Percentiles rank a stretch among this genome's conserved stretches.
These are phyloP conservation scores for Crepidodera aurea DNA, from an alignment of 2,888 invertebrate genomes.

Conservation along the genomic window DNA sequence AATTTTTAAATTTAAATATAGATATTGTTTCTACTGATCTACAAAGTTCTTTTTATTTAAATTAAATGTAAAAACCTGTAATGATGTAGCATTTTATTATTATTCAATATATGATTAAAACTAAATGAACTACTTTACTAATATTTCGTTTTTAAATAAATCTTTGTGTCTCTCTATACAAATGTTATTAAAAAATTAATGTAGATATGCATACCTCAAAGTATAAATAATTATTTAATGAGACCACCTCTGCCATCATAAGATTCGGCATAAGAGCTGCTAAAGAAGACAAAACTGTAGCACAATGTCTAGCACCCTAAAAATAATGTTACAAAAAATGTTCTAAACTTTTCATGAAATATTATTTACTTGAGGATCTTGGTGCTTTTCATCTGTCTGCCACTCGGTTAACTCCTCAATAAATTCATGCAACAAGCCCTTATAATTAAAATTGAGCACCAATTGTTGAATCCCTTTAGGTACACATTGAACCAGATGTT, in stretches of 20 bases:
- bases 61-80: too few species aligned
- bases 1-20: too few species aligned
- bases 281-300: conserved; percentile 53
- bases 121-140: too few species aligned
- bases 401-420: conserved; percentile 77
- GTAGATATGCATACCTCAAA: conserved; percentile 40
- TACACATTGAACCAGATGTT: conserved; percentile 74
- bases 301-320: conserved; percentile 54
- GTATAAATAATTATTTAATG: conserved; percentile 54
- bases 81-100: too few species aligned
- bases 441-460: conserved; percentile 72
- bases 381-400: conserved; percentile 65
- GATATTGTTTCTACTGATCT: too few species aligned
- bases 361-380: conserved; percentile 58
- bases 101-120: too few species aligned
- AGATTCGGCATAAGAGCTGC: conserved; percentile 55
- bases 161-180: too few species aligned
- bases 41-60: too few species aligned
- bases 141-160: too few species aligned
- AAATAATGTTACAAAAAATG: conserved; percentile 35
- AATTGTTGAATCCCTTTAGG: conserved; percentile 76
- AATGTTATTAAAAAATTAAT: neutral
- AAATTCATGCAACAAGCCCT: conserved; percentile 76
- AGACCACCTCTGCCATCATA: conserved; percentile 58
- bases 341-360: too few species aligned